Evolutionary conservation across 2,113 vertebrate genomes (phyloP).

Genomic region (Micronycteris hirsuta): DNA sequence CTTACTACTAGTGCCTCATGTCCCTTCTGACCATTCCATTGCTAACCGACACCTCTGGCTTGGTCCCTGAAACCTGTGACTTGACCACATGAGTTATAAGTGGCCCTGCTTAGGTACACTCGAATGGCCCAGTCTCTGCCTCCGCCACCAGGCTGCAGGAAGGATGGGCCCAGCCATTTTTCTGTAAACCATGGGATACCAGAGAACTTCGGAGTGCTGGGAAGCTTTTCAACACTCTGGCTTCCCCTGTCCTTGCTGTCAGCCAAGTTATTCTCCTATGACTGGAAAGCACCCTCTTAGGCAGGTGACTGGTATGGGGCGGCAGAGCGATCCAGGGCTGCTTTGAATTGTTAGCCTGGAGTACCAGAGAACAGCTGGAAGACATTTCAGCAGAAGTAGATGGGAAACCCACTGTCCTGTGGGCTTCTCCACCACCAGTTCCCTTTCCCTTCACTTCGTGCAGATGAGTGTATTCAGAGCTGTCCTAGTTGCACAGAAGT

Average conservation of each 20-base stretch:
- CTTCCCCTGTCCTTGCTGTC: not conserved
- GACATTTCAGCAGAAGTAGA: not conserved
- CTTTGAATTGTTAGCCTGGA: not conserved
- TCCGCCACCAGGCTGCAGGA: not conserved
- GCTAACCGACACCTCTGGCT: not conserved
- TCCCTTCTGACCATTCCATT: not conserved
- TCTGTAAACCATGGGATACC: too few relatives aligned
- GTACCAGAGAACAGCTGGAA: not conserved
- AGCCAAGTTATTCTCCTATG: not conserved
- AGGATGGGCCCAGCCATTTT: not conserved
- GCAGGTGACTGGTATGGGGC: not conserved
- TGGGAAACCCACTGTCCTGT: not conserved
- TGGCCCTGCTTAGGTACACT: not conserved
- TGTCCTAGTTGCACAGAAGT: not conserved
- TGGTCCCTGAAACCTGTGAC: not conserved
- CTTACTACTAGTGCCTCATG: accelerated
- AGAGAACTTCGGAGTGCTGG: not conserved
- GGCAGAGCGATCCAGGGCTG: not conserved
- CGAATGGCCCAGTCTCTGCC: not conserved
- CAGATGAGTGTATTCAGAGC: not conserved
- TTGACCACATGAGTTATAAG: not conserved
- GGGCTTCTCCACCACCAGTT: not conserved
- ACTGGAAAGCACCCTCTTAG: not conserved
- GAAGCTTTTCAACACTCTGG: not conserved
- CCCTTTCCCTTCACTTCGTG: not conserved